Percentiles rank a stretch among this genome's conserved stretches.
phyloP scores from a whole-genome alignment of 2,113 vertebrate species.

The Madoqua kirkii region DNA sequence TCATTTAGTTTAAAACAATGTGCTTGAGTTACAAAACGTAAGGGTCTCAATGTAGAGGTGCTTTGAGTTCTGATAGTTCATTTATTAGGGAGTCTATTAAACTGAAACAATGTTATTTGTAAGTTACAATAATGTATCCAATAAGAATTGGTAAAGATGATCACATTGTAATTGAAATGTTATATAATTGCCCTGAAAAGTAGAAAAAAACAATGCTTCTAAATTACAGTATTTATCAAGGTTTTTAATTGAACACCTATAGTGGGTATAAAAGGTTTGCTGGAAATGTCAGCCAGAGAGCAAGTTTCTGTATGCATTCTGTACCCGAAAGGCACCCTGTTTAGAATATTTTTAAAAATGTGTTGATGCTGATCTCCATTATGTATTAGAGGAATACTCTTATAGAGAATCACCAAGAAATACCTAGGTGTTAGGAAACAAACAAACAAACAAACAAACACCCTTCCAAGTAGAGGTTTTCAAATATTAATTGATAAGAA shows the following conservation, averaged over 20 bases:
- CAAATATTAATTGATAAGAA: not conserved
- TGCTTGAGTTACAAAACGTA: not conserved
- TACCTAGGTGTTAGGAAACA: not conserved
- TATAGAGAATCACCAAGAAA: not conserved
- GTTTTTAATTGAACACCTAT: not conserved
- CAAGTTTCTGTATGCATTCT: not conserved
- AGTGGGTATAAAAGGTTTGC: not conserved
- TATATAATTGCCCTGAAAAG: not conserved
- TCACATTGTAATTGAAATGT: constrained; percentile 22
- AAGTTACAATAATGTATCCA: not conserved
- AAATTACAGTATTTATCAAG: not conserved
- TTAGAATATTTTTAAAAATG: not conserved
- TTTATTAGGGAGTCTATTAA: not conserved
- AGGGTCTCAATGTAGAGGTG: not conserved
- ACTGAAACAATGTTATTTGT: not conserved
- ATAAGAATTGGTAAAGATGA: not conserved
- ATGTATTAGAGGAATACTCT: not conserved
- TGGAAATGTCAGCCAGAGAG: not conserved
- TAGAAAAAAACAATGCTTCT: not conserved
- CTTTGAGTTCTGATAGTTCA: not conserved
- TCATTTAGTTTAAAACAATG: not conserved
- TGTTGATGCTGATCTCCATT: not conserved
- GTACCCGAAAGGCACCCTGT: not conserved
- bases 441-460: too few species aligned
- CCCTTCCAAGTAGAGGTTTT: not conserved